Base-by-base conservation (phyloP, 2,888 invertebrate genomes). In the Blastobasis adustella region DNA sequence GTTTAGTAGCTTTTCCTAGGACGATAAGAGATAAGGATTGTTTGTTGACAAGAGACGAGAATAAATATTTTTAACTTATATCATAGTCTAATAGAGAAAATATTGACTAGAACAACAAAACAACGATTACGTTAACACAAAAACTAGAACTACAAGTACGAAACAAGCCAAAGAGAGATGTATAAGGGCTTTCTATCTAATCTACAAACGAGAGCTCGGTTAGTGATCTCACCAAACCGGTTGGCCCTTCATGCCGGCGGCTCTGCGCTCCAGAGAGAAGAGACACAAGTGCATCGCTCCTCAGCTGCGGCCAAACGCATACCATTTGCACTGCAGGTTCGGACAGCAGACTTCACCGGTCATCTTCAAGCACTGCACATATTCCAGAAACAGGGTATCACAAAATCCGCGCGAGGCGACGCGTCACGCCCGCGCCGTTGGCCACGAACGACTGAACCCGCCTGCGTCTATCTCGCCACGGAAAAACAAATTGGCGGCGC, bases 151-250 rank as follows among this genome's bases (percentile, higher is more conserved):
- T 23, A 23, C 23, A 23, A 23, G 23, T 23, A 23, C 23, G 23
- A 23, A 23, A 5, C 36, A 5, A 45, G 45, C 45, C 36, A 45
- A 45, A 43, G 9, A 45, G 45, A 45, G 37, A 45, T 45, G 45
- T 36, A 23, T 23, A 55, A 62, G 62, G 63, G 72, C 72, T 77
- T 73, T 73, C 73, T 73, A 23, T 23, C 23, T 23, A 71, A 61
- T 71, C 61, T 65, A 68, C 63, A 61, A 57, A 60, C 57, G 58
- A 67, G 64, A 66, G 70, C 67, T 77, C 69, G 71, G 73, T 65
- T 71, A 69, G 69, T 75, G 73, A 71, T 78, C 86, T 88, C 76
- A 88, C 87, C 87, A 88, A 82, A 88, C 87, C 85, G 88, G 87
- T 85, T 84, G 85, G 64, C 85, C 88, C 82, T 84, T 86, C 87